A percentile compares a stretch with the other conserved stretches of the same genome.
These are phyloP conservation scores for Maniola jurtina DNA, from an alignment of 1,140 invertebrate genomes.

Conservation along the genomic window DNA sequence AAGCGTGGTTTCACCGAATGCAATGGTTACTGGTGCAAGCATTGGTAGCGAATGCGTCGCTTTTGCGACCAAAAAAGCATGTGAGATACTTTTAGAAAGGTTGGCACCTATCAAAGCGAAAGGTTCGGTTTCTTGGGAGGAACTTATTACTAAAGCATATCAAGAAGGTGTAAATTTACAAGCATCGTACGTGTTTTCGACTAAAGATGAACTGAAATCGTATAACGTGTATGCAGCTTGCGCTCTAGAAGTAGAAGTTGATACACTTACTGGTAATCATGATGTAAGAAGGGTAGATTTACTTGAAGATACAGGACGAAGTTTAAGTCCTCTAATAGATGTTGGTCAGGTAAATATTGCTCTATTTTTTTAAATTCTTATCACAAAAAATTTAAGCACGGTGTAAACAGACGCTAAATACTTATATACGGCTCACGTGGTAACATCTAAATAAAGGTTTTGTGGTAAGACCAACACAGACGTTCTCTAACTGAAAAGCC, in stretches of 20 bases:
- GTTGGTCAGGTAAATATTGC: conserved; percentile 87
- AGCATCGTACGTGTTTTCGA: conserved; percentile 81
- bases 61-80: conserved; percentile 83
- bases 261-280: conserved; percentile 89
- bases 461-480: too few species aligned
- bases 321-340: conserved; percentile 88
- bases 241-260: conserved; percentile 86
- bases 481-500: too few species aligned
- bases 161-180: conserved; percentile 81
- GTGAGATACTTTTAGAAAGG: conserved; percentile 81
- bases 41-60: conserved; percentile 59
- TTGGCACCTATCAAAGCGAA: conserved; percentile 81
- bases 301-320: conserved; percentile 86
- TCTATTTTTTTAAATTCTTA: conserved; percentile 47
- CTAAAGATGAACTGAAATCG: conserved; percentile 70
- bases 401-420: too few species aligned
- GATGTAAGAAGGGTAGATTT: conserved; percentile 85
- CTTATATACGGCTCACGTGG: too few species aligned
- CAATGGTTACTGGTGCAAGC: conserved; percentile 82
- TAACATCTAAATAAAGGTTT: too few species aligned
- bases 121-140: conserved; percentile 81
- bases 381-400: too few species aligned
- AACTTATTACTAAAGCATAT: conserved; percentile 80
- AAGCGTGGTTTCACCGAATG: conserved; percentile 81
- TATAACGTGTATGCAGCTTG: conserved; percentile 82